Base-by-base conservation (phyloP, 2,888 invertebrate species). In the Tachina fera region DNA sequence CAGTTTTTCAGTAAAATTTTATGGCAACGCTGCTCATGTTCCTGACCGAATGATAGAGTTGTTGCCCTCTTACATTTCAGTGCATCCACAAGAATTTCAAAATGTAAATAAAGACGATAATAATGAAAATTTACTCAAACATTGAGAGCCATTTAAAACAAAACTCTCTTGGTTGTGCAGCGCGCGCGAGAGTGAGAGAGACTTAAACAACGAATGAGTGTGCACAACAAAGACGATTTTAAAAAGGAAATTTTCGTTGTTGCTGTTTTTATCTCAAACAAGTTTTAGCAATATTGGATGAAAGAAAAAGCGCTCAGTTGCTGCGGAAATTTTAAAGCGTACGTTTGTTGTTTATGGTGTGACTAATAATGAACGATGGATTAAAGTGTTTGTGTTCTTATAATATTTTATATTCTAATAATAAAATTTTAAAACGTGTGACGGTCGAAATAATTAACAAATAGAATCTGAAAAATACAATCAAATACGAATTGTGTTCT, bases 301-400 rank as follows among this genome's bases (percentile, higher is more conserved):
- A 5, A 81, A 61, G 77, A 84, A 84, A 84, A 84, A 81, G 72
- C 81, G 81, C 84, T 87, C 87, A 88, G 88, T 88, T 85, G 87
- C 83, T 83, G 86, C 87, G 84, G 88, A 87, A 88, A 87, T 87
- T 88, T 87, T 84, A 85, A 85, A 88, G 87, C 83, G 87, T 79
- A 79, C 83, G 86, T 83, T 88, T 83, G 76, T 87, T 83, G 72
- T 83, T 75, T 76, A 76, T 68, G 45, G 72, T 63, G 14, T 76
- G 63, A 49, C 11, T 63, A 51, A 11, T 31, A 58, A 45, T 63
- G 43, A 63, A 75, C 58, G 61, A 56, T 80, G 68, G 76, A 77
- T 65, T 80, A 31, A 65, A 58, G 68, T 56, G 47, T 75, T 47
- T 71, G 75, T 72, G 67, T 80, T 76, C 16, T 61, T 70, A 10